Percentiles rank a stretch among this genome's conserved stretches.
Evolutionary conservation across 2,888 invertebrate genomes (phyloP).

Genomic region (Stenoptilia bipunctidactyla): DNA sequence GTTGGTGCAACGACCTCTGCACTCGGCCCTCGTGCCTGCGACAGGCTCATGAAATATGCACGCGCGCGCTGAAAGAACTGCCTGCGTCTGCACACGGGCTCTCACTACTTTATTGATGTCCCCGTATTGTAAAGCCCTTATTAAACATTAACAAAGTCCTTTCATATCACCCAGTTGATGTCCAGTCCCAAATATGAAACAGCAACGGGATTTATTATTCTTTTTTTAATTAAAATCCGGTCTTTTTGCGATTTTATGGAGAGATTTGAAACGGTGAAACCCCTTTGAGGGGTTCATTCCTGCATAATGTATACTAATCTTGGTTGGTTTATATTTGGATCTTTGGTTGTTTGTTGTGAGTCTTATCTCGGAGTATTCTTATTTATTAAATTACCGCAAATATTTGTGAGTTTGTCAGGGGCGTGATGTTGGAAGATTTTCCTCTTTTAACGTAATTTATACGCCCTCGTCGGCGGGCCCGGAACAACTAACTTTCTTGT

Average conservation of each 20-base stretch:
- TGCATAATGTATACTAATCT: neutral
- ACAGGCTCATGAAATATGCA: slow-evolving; percentile 64
- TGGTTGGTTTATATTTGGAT: neutral
- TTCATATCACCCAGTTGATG: neutral
- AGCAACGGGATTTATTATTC: neutral
- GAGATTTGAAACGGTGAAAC: neutral
- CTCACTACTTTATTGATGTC: neutral
- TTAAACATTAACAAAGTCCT: neutral
- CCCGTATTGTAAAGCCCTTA: neutral
- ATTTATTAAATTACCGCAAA: too few relatives aligned
- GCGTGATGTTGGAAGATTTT: too few relatives aligned
- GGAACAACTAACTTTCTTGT: too few relatives aligned
- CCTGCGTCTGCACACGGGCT: slow-evolving; percentile 11
- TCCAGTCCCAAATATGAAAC: too few relatives aligned
- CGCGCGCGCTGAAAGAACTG: slow-evolving; percentile 51
- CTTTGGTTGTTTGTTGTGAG: neutral
- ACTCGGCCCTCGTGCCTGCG: slow-evolving; percentile 55
- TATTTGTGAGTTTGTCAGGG: too few relatives aligned
- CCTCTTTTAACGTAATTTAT: too few relatives aligned
- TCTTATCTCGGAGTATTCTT: too few relatives aligned
- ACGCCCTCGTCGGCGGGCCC: too few relatives aligned
- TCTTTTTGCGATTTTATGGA: neutral
- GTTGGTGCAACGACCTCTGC: slow-evolving; percentile 59
- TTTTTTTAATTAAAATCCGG: neutral
- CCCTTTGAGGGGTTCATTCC: neutral